Evolutionary conservation across 2,113 vertebrate genomes (phyloP), one percentile per base, ranked within the genome.

Genomic region (Delphinus delphis): DNA sequence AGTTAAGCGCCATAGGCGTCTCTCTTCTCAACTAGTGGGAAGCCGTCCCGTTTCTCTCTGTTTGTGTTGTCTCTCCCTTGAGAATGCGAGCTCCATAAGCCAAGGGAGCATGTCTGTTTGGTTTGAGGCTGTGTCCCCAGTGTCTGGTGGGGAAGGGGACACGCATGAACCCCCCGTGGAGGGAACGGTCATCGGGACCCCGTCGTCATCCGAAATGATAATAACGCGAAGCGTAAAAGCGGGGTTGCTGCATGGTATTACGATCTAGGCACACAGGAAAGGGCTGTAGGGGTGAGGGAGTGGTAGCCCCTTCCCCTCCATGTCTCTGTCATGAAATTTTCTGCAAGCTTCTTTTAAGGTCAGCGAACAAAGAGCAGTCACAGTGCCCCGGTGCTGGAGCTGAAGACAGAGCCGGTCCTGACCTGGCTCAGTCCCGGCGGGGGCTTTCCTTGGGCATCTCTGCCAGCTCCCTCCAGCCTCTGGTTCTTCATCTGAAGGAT

Each of bases 131-230:
- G 9, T 53, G 18, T 36, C 12, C 15, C 25, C 14, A 8, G 80
- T 12, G 25, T 58, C 26, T 20, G 36, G 50, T 14, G 50, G 33
- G 76, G 50, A 25, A 23, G 76, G 50, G 50, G 33, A 8, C 50
- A 8, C 1, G 6, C 50, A 8, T 15, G 21, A 15, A 55, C 31
- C 50, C 1, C 50, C 77, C 17, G 13, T 5, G 0, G 13, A 31
- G 41, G 17, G 23, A 44, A 13, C 0, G 33, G 5, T 3, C 3
- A 0, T 8, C 31, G 23, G n/a, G 44, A 25, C 33, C 8, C 8
- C 0, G 12, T 5, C 14, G 0, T 44, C 0, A 1, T 0, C 2
- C 9, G 60, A 93, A 38, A 7, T 44, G 6, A 14, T 8, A 31
- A 18, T 0, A 0, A 14, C 1, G 47, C n/a, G 65, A 55, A 28